phyloP scores from a whole-genome alignment of 2,797 vertebrate species.

The Aphelocoma californica region DNA sequence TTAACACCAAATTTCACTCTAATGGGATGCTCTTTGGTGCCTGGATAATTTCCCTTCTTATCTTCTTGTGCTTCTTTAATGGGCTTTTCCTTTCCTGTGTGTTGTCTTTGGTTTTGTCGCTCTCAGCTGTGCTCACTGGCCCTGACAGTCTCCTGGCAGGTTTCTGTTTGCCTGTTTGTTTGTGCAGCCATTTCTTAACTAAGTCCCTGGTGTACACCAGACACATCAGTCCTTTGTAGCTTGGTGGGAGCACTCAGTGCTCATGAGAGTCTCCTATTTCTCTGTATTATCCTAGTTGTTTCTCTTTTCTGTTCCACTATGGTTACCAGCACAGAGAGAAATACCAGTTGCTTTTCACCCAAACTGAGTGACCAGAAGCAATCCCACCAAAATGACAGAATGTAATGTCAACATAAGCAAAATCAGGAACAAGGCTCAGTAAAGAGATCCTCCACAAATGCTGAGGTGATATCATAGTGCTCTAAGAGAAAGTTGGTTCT shows the following conservation, averaged over 20 bases:
- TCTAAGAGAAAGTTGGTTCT: neutral
- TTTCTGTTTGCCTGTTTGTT: slow-evolving; percentile 7
- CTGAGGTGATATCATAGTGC: too few species aligned
- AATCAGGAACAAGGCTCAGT: neutral
- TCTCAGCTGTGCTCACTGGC: neutral
- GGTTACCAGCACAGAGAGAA: neutral
- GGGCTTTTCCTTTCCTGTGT: neutral
- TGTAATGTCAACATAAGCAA: neutral
- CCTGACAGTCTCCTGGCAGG: neutral
- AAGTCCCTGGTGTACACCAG: neutral
- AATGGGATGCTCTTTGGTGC: slow-evolving; percentile 13
- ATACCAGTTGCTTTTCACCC: neutral
- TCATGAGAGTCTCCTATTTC: neutral
- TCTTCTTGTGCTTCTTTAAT: neutral
- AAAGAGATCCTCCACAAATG: neutral
- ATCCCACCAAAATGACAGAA: neutral
- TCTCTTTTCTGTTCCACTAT: neutral
- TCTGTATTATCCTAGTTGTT: neutral
- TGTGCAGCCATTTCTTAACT: neutral
- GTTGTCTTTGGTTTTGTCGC: slow-evolving; percentile 1
- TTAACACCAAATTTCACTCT: slow-evolving; percentile 41
- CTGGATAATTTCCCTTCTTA: slow-evolving; percentile 35
- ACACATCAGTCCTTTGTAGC: neutral
- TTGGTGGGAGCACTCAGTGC: neutral
- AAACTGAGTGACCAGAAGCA: neutral